Base-by-base conservation (phyloP, 2,797 vertebrate genomes). In the Brachyalestes nurse region DNA sequence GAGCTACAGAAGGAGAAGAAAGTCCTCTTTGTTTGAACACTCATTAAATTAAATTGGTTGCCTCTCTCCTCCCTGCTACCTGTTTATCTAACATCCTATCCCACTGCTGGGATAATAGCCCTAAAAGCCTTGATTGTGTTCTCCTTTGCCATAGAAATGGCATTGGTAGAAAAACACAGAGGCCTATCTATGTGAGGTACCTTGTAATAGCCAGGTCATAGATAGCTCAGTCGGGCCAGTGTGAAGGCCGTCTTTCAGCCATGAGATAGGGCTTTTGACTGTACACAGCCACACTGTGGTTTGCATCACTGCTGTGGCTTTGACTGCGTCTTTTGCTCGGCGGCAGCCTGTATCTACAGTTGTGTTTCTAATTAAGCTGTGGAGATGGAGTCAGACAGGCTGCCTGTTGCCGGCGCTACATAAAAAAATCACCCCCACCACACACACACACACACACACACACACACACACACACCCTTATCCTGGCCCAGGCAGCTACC, bases 381-480 rank as follows among this genome's bases (percentile, higher is more conserved):
- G 75, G 75, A 87, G 78, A 87, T 78, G 86, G 89, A 90, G 89
- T 85, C 88, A 90, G 89, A 86, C 88, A 88, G 89, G 76, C 89
- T 86, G 88, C 86, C 85, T 78, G 83, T 86, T 86, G 81, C 84
- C 76, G 64, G 81, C 86, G 58, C 80, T 84, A 83, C 74, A 79
- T 72, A 88, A 88, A 86, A 58, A 66, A 72, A 23, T 21, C 65
- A 23, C 78, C 75, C 45, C 14, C 14, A 34, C 64, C 61, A 58
- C 45, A 51, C 47, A 49, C 42, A 42, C 40, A 42, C n/a, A n/a
- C n/a, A n/a, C 4, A 42, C 8, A 42, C 66, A 75, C 61, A 58
- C 45, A 51, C 47, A 49, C 42, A 42, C 67, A 72, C 69, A 58
- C 76, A 65, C 47, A 64, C 76, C 58, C 74, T 75, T 45, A n/a